A percentile compares a stretch with the other conserved stretches of the same genome.
phyloP scores from a whole-genome alignment of 2,113 vertebrate genomes.

The Apteryx owenii region DNA sequence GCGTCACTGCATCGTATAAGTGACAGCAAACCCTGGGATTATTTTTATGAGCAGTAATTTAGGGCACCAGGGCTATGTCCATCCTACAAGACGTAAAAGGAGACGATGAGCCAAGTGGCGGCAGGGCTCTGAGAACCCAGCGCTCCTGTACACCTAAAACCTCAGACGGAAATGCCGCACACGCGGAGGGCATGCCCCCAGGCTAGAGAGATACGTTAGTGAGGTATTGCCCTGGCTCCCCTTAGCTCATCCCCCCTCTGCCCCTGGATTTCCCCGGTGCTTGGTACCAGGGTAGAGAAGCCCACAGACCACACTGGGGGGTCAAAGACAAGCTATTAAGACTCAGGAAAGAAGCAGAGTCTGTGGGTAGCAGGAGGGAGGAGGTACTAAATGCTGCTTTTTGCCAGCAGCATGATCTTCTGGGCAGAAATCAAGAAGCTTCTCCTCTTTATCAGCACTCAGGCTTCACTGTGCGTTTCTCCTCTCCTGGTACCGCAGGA shows the following conservation, averaged over 20 bases:
- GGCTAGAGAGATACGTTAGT: background rate
- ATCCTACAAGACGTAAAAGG: background rate
- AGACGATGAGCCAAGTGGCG: background rate
- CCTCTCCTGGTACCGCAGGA: background rate
- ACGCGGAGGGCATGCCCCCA: background rate
- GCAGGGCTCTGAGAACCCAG: background rate
- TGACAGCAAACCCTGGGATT: background rate
- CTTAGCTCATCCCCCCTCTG: background rate
- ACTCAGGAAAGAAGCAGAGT: background rate
- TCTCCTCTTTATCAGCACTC: background rate
- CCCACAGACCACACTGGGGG: background rate
- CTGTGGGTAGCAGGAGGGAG: background rate
- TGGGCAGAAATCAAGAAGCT: background rate
- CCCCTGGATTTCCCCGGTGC: background rate
- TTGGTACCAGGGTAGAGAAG: background rate
- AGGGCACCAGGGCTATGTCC: background rate
- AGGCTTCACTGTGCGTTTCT: background rate
- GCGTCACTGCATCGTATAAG: background rate
- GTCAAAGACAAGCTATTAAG: background rate
- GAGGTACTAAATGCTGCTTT: background rate
- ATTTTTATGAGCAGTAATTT: background rate
- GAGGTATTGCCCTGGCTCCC: background rate
- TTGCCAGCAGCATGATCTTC: background rate
- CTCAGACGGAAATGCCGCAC: background rate
- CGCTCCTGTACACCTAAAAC: background rate